Evolutionary conservation across 1,140 invertebrate species (phyloP).

Genomic region (Drosophila lini): DNA sequence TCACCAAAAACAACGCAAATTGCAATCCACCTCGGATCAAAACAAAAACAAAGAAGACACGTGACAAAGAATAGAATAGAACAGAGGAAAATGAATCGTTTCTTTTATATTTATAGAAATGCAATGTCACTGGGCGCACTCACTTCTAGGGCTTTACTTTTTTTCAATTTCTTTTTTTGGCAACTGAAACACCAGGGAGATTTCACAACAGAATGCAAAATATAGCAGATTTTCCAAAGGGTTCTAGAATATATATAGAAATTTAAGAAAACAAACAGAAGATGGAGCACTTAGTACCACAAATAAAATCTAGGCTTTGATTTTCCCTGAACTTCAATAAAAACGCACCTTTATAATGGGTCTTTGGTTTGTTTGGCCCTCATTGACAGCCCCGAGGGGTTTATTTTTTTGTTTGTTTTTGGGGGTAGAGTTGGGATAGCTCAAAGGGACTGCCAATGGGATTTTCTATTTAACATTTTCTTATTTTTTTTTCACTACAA

Average conservation of each 20-base stretch:
- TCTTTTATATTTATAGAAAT: conserved; percentile 38
- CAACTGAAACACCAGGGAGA: conserved; percentile 8
- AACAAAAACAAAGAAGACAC: conserved; percentile 43
- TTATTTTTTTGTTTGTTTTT: neutral
- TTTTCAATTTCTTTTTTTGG: neutral
- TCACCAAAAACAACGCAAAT: conserved; percentile 49
- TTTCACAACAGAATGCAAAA: conserved; percentile 59
- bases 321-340: neutral
- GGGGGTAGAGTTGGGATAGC: neutral
- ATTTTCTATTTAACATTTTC: conserved; percentile 68
- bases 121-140: conserved; percentile 25
- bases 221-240: conserved; percentile 14
- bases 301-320: neutral
- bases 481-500: conserved; percentile 54
- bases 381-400: conserved; percentile 19
- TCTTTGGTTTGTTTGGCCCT: conserved; percentile 30
- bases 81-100: conserved; percentile 50
- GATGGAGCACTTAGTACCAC: neutral
- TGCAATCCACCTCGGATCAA: conserved; percentile 28
- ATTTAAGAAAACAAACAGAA: neutral
- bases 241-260: neutral
- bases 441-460: conserved; percentile 13
- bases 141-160: neutral
- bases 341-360: neutral
- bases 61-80: conserved; percentile 19